A percentile compares a stretch with the other conserved stretches of the same genome.
Evolutionary conservation across 2,113 vertebrate genomes (phyloP).

Genomic region (Podarcis raffonei): DNA sequence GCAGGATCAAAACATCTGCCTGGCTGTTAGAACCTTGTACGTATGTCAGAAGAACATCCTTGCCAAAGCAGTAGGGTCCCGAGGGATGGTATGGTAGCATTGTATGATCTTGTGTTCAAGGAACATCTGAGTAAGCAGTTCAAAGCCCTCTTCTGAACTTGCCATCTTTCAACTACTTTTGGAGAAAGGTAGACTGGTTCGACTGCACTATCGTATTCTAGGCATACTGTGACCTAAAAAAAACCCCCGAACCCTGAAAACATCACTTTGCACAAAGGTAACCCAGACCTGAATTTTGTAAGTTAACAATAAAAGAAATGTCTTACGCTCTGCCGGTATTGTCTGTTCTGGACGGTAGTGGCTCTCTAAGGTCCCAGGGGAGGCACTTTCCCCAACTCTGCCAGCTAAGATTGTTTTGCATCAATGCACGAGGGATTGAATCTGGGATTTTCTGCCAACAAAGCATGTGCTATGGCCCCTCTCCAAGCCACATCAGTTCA

Average conservation of each 20-base stretch:
- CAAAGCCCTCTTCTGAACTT: constrained; percentile 26
- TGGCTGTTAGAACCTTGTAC: background rate
- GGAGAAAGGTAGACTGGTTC: background rate
- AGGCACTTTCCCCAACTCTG: background rate
- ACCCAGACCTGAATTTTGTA: background rate
- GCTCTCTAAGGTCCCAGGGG: background rate
- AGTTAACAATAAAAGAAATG: background rate
- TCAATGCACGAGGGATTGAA: background rate
- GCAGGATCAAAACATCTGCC: constrained; percentile 8
- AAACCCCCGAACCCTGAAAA: background rate
- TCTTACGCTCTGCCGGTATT: no score
- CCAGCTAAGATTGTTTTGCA: background rate
- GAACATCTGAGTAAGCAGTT: constrained; percentile 21
- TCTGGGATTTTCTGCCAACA: no score
- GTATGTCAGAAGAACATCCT: background rate
- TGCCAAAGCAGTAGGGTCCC: background rate
- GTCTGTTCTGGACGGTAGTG: background rate
- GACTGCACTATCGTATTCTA: background rate
- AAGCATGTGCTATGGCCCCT: no score
- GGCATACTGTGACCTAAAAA: background rate
- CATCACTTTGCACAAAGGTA: background rate
- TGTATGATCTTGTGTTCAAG: constrained; percentile 9
- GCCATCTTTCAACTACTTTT: constrained; percentile 16
- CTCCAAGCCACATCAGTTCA: no score
- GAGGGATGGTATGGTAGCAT: background rate